Base-by-base conservation (phyloP, 2,888 invertebrate genomes). In the Hesperia comma region DNA sequence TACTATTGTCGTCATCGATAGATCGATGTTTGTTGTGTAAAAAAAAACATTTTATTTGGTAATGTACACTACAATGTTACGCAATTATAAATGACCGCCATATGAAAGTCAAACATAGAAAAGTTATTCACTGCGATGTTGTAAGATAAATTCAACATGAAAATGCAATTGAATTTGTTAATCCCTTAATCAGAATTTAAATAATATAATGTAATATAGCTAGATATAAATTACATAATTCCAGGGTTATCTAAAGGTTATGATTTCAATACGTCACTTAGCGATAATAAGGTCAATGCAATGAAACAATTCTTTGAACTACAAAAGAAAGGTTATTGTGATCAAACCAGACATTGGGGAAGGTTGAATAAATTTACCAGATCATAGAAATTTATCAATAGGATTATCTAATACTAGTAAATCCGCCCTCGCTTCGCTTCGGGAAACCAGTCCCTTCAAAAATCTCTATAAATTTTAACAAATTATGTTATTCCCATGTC, bases 101-200 rank as follows among this genome's bases (percentile, higher is more conserved):
- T n/a, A 57, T 68, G 60, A 61, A 66, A 15, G 19, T 49, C 19
- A 46, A 63, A 61, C 49, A 57, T 54, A 63, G 60, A 51, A 54
- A 37, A 37, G 14, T 14, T 15, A 54, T 40, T 61, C 6, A 53
- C 14, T 26, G 12, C 37, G 10, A 49, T 49, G 19, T 53, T 32
- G 2, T 53, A 58, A 58, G 41, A 58, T 58, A 58, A 53, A 64
- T 41, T 32, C 53, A 41, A 58, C 64, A 64, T 41, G 40, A 32
- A 43, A 57, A 53, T 53, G 53, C 26, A 64, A 64, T 64, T 40
- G 32, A 63, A 57, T 46, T 56, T 46, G 19, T 46, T 21, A 46
- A 19, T 46, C 40, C n/a, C 12, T 32, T 21, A 49, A 57, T 56
- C 56, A 49, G 12, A 26, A 57, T 51, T 32, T 49, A 37, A 26